A percentile compares a stretch with the other conserved stretches of the same genome.
These are phyloP conservation scores for Grapholita molesta DNA, from an alignment of 1,140 invertebrate genomes.

Conservation along the genomic window DNA sequence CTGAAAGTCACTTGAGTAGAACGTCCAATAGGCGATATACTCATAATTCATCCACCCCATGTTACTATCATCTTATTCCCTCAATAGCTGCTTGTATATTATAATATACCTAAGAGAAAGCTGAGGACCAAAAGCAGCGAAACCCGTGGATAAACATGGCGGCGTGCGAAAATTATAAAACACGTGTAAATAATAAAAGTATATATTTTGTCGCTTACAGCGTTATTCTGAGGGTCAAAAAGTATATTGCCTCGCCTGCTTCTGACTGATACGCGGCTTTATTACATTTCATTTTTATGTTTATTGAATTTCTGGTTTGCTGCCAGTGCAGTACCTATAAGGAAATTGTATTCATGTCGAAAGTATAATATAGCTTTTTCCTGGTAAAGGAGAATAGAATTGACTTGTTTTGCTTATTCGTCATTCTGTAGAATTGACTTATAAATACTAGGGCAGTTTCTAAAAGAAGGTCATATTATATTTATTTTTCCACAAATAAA, in stretches of 20 bases:
- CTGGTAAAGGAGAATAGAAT: not conserved
- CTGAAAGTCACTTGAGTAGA: not conserved
- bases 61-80: not conserved
- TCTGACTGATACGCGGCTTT: conserved; percentile 55
- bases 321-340: not conserved
- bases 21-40: conserved; percentile 10
- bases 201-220: not conserved
- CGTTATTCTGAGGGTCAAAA: conserved; percentile 27
- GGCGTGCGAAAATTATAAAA: not conserved
- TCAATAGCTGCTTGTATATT: not conserved
- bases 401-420: not conserved
- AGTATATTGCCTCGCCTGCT: conserved; percentile 53
- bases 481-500: no score
- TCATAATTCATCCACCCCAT: not conserved
- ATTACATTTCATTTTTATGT: conserved; percentile 58
- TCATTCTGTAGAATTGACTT: no score
- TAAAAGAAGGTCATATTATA: no score
- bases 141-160: not conserved
- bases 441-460: no score
- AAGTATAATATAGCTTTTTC: not conserved
- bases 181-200: conserved; percentile 9
- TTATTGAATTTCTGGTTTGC: conserved; percentile 40
- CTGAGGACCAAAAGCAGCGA: not conserved
- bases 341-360: not conserved
- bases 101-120: not conserved